phyloP scores from a whole-genome alignment of 2,888 invertebrate genomes.

The Ptychoptera albimana region DNA sequence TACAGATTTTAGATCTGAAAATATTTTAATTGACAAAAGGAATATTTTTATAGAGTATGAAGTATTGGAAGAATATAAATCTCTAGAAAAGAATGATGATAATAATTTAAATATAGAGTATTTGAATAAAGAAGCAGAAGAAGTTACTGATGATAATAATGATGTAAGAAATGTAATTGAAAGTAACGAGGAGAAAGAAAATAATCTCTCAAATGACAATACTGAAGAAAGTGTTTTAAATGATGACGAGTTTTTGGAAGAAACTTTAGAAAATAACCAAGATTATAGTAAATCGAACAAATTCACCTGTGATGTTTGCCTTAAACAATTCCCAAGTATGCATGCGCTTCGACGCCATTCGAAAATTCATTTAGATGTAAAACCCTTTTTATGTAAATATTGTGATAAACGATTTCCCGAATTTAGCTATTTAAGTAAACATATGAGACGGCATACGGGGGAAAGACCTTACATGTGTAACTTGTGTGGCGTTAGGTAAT shows the following conservation, averaged over 20 bases:
- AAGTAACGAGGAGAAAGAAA: not conserved
- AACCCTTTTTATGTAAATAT: slow-evolving; percentile 13
- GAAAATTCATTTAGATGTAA: not conserved
- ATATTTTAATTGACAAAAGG: too few relatives aligned
- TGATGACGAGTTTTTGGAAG: not conserved
- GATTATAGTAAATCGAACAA: not conserved
- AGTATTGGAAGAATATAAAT: too few relatives aligned
- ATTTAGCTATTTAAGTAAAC: slow-evolving; percentile 3
- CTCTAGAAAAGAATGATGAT: too few relatives aligned
- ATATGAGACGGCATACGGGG: slow-evolving; percentile 6
- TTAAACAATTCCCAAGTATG: not conserved
- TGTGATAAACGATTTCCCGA: slow-evolving; percentile 6
- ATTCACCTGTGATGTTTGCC: not conserved
- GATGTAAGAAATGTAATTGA: too few relatives aligned
- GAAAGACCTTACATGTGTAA: slow-evolving; percentile 7
- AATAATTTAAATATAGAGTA: too few relatives aligned
- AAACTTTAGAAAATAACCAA: not conserved
- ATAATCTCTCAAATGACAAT: slow-evolving; percentile 9
- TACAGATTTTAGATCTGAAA: too few relatives aligned
- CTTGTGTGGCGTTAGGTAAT: not conserved
- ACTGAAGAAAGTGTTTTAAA: slow-evolving; percentile 19
- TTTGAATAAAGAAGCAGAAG: too few relatives aligned
- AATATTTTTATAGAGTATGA: too few relatives aligned
- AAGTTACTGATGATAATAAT: too few relatives aligned
- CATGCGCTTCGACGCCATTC: not conserved